phyloP scores from a whole-genome alignment of 2,797 vertebrate genomes.

The Eospalax fontanierii region DNA sequence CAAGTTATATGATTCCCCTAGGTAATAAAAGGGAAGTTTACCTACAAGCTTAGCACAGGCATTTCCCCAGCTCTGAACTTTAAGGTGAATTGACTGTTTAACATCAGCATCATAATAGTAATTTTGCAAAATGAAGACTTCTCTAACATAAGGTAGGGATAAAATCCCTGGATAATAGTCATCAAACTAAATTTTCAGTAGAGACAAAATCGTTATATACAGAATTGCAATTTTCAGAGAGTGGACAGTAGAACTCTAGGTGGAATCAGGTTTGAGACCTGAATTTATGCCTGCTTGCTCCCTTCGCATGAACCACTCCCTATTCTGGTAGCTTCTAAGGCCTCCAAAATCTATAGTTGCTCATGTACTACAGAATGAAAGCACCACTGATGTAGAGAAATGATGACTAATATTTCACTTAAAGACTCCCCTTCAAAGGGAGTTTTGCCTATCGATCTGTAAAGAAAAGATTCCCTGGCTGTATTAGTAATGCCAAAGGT shows the following conservation, averaged over 20 bases:
- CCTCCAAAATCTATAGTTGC: background rate
- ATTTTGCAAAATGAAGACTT: constrained; percentile 38
- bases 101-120: background rate
- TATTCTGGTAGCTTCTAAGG: accelerated
- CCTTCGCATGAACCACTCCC: background rate
- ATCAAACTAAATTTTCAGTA: background rate
- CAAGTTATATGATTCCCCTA: background rate
- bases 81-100: background rate
- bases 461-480: constrained; percentile 4
- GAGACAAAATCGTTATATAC: background rate
- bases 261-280: background rate
- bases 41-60: background rate
- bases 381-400: background rate
- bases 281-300: background rate
- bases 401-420: background rate
- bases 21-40: background rate
- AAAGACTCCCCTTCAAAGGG: background rate
- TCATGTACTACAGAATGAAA: background rate
- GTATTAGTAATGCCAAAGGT: background rate
- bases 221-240: background rate
- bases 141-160: constrained; percentile 14
- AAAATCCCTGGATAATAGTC: constrained; percentile 32
- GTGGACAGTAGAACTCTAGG: background rate
- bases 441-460: background rate
- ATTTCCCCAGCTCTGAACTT: background rate